A percentile compares a stretch with the other conserved stretches of the same genome.
phyloP scores from a whole-genome alignment of 2,797 vertebrate species.

The Salmo trutta region DNA sequence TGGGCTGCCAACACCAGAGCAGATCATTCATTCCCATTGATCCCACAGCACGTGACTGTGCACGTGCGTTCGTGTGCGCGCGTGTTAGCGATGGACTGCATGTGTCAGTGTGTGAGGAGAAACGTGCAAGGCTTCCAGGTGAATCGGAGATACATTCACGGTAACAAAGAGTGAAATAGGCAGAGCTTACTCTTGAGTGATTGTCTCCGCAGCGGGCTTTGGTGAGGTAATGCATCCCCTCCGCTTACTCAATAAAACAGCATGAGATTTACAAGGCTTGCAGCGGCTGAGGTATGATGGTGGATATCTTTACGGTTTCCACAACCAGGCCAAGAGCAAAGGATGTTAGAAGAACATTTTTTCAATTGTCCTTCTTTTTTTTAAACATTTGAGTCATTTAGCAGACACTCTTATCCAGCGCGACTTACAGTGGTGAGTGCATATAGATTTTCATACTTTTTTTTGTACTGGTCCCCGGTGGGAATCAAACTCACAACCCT shows the following conservation, averaged over 20 bases:
- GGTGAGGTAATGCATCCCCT: neutral
- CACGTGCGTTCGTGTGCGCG: slow-evolving; percentile 28
- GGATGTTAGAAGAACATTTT: too few species aligned
- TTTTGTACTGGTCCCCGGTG: too few species aligned
- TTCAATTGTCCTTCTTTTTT: too few species aligned
- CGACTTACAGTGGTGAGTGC: too few species aligned
- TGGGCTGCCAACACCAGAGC: slow-evolving; percentile 57
- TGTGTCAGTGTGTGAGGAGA: neutral
- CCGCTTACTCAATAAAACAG: slow-evolving; percentile 37
- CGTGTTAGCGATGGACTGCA: neutral
- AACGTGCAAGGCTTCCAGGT: neutral
- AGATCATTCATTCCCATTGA: slow-evolving; percentile 70
- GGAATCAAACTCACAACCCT: too few species aligned
- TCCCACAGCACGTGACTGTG: slow-evolving; percentile 46
- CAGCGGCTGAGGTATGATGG: neutral
- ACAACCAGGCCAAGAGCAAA: too few species aligned
- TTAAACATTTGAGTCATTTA: too few species aligned
- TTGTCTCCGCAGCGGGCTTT: neutral
- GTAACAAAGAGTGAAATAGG: neutral
- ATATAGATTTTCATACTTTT: too few species aligned
- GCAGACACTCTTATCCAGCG: too few species aligned
- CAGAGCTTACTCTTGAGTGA: neutral
- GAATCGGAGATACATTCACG: neutral
- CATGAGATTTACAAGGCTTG: slow-evolving; percentile 7
- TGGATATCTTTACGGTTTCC: neutral